Conservation (phyloP, 2,888 invertebrate genomes). For the Oligia latruncula region DNA sequence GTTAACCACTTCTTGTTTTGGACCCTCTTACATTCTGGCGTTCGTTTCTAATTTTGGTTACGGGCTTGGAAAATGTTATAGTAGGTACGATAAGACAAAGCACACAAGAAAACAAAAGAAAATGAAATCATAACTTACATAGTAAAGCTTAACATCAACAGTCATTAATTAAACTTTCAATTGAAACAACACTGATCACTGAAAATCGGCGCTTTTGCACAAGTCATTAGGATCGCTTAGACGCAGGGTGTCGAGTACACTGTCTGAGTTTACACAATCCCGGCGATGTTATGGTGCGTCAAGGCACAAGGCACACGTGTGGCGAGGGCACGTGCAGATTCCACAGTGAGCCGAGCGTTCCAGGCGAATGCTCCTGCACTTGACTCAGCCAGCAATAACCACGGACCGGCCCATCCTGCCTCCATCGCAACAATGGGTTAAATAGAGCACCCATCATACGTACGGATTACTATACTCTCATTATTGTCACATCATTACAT, state of each 20-base stretch:
- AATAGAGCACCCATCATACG: constrained; percentile 78
- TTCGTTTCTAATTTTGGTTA: constrained; percentile 3
- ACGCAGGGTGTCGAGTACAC: constrained; percentile 66
- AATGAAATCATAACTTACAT: constrained; percentile 50
- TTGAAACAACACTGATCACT: constrained; percentile 54
- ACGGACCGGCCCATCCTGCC: constrained; percentile 82
- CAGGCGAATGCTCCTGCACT: constrained; percentile 87
- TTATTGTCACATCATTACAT: constrained; percentile 57
- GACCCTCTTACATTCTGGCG: background rate
- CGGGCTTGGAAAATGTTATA: background rate
- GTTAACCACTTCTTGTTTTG: background rate
- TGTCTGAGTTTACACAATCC: constrained; percentile 64
- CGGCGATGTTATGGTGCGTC: constrained; percentile 75
- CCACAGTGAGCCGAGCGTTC: constrained; percentile 85
- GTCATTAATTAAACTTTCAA: constrained; percentile 28
- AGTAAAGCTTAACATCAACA: constrained; percentile 16
- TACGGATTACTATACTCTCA: constrained; percentile 31
- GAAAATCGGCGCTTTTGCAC: constrained; percentile 55
- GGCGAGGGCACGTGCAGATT: constrained; percentile 82
- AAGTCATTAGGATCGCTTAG: constrained; percentile 25
- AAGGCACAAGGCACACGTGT: constrained; percentile 81
- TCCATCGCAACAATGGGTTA: constrained; percentile 78
- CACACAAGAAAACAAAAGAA: constrained; percentile 30
- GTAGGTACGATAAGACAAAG: constrained; percentile 26
- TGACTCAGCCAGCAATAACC: constrained; percentile 79